phyloP scores from a whole-genome alignment of 2,888 invertebrate species.

The Mechanitis mazaeus region DNA sequence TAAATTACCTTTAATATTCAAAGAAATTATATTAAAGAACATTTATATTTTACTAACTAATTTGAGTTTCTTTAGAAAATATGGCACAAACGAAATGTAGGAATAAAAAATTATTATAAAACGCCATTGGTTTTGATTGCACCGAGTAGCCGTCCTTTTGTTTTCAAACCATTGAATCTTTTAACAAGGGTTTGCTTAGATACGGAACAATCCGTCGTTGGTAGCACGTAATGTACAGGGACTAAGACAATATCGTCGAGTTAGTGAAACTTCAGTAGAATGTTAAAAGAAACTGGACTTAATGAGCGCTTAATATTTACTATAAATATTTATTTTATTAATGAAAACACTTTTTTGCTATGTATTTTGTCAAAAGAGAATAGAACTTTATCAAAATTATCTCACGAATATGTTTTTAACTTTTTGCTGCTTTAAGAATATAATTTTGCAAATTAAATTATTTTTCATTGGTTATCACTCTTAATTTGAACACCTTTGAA shows the following conservation, averaged over 20 bases:
- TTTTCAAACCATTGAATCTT: constrained; percentile 15
- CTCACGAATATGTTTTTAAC: no score
- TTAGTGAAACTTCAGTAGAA: constrained; percentile 33
- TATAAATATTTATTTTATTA: not conserved
- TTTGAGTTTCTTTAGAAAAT: not conserved
- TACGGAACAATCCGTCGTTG: constrained; percentile 46
- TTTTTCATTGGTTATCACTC: no score
- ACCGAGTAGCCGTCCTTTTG: constrained; percentile 31
- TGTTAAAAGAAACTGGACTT: constrained; percentile 16
- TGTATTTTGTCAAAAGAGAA: no score
- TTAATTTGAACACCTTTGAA: no score
- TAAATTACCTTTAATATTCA: not conserved
- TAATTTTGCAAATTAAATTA: no score
- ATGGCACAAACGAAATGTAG: not conserved
- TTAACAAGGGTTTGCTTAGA: constrained; percentile 16
- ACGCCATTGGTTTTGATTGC: constrained; percentile 17
- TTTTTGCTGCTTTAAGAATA: no score
- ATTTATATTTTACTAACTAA: no score
- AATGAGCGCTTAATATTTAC: not conserved
- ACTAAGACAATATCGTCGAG: constrained; percentile 66
- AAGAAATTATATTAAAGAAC: not conserved
- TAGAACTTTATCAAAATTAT: no score
- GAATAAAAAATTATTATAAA: constrained; percentile 8
- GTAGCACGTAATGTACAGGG: constrained; percentile 60
- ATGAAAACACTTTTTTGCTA: not conserved